A percentile compares a stretch with the other conserved stretches of the same genome.
These are phyloP conservation scores for Virgularia gustaviana DNA, from an alignment of 92 coral and sea anemone species.

Conservation along the genomic window DNA sequence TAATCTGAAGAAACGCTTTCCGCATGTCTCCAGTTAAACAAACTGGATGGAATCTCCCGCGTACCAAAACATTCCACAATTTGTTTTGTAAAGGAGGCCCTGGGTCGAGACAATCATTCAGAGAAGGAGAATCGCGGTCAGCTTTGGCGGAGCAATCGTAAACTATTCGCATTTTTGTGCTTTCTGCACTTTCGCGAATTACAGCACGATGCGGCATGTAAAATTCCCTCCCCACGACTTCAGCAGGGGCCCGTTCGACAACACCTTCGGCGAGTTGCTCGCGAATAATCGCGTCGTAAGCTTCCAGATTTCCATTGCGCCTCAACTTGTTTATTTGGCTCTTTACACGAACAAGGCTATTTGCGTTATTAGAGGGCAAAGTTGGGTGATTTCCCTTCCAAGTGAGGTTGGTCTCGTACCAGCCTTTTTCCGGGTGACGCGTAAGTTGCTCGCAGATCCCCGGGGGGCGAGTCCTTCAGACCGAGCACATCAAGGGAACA, in stretches of 20 bases:
- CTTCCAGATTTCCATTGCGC: too few species aligned
- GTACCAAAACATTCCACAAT: constrained; percentile 3
- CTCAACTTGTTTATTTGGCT: too few species aligned
- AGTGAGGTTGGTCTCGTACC: too few species aligned
- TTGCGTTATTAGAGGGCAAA: too few species aligned
- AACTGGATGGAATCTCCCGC: constrained; percentile 10
- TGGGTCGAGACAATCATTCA: constrained; percentile 5
- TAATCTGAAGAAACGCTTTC: constrained; percentile 8
- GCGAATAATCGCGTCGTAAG: background rate
- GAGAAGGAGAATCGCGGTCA: background rate
- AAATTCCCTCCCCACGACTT: constrained; percentile 3
- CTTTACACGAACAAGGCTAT: too few species aligned
- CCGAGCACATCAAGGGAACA: too few species aligned
- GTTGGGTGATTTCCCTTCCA: too few species aligned
- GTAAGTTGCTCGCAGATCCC: too few species aligned
- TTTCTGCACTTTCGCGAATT: background rate
- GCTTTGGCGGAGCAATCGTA: constrained; percentile 15
- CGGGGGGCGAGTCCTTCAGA: too few species aligned
- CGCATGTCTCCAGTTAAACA: background rate
- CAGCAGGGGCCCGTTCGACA: background rate
- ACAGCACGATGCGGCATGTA: constrained; percentile 12
- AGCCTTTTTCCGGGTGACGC: too few species aligned
- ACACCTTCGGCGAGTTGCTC: constrained; percentile 1
- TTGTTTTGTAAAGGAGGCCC: constrained; percentile 9
- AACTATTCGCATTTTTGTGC: constrained; percentile 13